phyloP scores from a whole-genome alignment of 2,797 vertebrate genomes.

The Okamejei kenojei region DNA sequence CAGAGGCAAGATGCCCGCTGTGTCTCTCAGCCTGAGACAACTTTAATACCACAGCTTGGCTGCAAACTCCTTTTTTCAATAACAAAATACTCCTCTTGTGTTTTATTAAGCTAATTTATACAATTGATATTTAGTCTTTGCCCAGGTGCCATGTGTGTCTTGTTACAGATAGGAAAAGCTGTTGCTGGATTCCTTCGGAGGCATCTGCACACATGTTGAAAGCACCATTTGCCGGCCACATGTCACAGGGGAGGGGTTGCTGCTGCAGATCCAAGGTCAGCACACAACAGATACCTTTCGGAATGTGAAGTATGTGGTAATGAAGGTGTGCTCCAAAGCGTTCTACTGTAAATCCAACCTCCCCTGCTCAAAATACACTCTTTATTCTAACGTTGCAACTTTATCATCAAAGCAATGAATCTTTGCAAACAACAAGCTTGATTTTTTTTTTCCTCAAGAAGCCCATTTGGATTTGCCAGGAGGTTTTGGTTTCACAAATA shows the following conservation, averaged over 20 bases:
- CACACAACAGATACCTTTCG: slow-evolving; percentile 19
- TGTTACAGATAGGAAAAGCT: slow-evolving; percentile 56
- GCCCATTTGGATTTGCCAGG: not conserved
- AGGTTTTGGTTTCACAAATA: not conserved
- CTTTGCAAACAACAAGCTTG: not conserved
- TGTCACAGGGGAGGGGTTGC: slow-evolving; percentile 48
- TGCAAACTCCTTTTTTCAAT: slow-evolving; percentile 44
- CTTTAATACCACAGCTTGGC: slow-evolving; percentile 46
- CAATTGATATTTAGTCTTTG: slow-evolving; percentile 54
- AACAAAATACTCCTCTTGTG: slow-evolving; percentile 46
- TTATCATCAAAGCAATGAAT: not conserved
- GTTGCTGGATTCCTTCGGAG: slow-evolving; percentile 60
- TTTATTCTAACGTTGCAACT: not conserved
- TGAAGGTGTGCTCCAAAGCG: not conserved
- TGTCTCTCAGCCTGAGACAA: slow-evolving; percentile 49
- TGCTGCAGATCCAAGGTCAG: slow-evolving; percentile 10
- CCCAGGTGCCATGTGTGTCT: slow-evolving; percentile 55
- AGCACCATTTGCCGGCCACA: slow-evolving; percentile 72
- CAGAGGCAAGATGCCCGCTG: slow-evolving; percentile 45
- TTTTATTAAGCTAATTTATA: slow-evolving; percentile 54
- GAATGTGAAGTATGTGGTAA: slow-evolving; percentile 17
- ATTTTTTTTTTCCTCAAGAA: not conserved
- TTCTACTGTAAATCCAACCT: not conserved
- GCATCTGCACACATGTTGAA: slow-evolving; percentile 54
- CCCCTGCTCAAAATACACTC: not conserved